Evolutionary conservation across 2,113 vertebrate species (phyloP).

Genomic region (Tretioscincus oriximinensis): DNA sequence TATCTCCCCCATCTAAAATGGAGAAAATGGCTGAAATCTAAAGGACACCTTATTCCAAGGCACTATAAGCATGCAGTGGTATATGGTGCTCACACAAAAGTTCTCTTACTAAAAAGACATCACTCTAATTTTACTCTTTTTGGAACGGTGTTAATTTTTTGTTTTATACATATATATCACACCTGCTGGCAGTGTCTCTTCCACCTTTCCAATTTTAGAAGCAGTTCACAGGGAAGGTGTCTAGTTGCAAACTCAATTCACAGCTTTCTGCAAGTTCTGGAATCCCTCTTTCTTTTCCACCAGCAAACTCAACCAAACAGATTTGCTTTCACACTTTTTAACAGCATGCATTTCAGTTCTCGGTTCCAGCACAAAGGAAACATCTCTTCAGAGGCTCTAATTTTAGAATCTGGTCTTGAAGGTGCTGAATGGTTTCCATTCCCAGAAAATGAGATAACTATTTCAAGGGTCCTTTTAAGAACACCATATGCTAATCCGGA

Average conservation of each 20-base stretch:
- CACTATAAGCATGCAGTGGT: background rate
- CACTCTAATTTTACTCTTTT: background rate
- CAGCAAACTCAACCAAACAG: background rate
- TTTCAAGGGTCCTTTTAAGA: background rate
- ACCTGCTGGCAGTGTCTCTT: background rate
- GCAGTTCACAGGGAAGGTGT: background rate
- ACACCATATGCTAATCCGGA: background rate
- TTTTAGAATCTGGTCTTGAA: background rate
- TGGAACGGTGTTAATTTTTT: background rate
- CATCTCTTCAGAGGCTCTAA: background rate
- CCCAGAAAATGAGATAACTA: background rate
- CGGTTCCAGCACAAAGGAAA: conserved; percentile 3
- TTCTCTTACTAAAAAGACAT: background rate
- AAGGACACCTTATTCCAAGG: background rate
- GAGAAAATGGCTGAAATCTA: background rate
- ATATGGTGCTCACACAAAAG: background rate
- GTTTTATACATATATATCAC: background rate
- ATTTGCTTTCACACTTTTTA: background rate
- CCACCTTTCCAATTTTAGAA: conserved; percentile 21
- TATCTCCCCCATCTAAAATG: too few species aligned
- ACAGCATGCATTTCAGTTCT: background rate
- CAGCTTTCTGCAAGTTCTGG: background rate
- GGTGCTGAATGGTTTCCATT: background rate
- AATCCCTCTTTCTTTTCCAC: background rate
- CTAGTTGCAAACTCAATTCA: background rate